phyloP scores from a whole-genome alignment of 2,113 vertebrate genomes.

The Atherinomorus stipes region DNA sequence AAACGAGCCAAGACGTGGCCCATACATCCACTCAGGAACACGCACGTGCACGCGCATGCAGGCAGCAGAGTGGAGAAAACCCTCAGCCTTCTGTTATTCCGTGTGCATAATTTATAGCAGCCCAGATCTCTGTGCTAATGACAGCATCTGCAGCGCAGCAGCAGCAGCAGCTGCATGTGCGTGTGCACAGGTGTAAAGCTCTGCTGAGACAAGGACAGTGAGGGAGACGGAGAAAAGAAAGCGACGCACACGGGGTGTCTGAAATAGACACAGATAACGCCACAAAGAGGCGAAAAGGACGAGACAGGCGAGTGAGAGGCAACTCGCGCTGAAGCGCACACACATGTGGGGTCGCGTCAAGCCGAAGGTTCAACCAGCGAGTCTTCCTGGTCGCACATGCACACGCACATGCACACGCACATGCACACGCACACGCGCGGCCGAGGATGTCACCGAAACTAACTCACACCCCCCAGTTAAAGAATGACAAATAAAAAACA shows the following conservation, averaged over 20 bases:
- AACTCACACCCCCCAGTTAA: too few species aligned
- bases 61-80: constrained; percentile 69
- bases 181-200: constrained; percentile 52
- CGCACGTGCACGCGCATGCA: constrained; percentile 18
- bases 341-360: constrained; percentile 16
- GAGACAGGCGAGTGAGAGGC: constrained; percentile 64
- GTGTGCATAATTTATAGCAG: constrained; percentile 84
- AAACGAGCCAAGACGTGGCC: constrained; percentile 17
- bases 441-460: too few species aligned
- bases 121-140: constrained; percentile 81
- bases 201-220: constrained; percentile 67
- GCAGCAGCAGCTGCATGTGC: constrained; percentile 58
- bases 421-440: not conserved
- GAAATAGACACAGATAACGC: constrained; percentile 77
- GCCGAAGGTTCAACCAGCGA: constrained; percentile 28
- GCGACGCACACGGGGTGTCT: constrained; percentile 62
- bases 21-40: constrained; percentile 24
- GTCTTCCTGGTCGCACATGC: constrained; percentile 18
- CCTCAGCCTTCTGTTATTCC: constrained; percentile 80
- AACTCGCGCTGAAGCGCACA: constrained; percentile 31
- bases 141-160: constrained; percentile 81
- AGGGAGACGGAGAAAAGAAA: constrained; percentile 61
- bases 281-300: constrained; percentile 63
- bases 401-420: constrained; percentile 2
- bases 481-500: too few species aligned